Evolutionary conservation across 2,888 invertebrate genomes (phyloP).

Genomic region (Coremacera marginata): DNA sequence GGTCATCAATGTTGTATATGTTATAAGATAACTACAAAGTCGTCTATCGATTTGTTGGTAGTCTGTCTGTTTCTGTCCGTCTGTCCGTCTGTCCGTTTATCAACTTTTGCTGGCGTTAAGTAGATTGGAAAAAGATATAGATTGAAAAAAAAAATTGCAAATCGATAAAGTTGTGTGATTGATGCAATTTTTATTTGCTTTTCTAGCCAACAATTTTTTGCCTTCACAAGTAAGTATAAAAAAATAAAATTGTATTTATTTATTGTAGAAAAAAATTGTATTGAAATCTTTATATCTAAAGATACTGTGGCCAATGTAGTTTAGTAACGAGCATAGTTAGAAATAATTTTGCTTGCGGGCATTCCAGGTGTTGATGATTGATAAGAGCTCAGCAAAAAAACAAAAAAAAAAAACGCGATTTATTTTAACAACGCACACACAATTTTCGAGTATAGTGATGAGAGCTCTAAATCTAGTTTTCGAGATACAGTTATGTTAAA

Average conservation of each 20-base stretch:
- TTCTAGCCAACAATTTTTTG: no score
- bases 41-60: neutral
- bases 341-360: no score
- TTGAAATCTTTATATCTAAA: neutral
- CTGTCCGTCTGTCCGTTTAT: no score
- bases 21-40: no score
- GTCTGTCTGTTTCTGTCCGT: neutral
- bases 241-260: neutral
- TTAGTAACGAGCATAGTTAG: no score
- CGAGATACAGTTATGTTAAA: no score
- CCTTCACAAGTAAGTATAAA: neutral
- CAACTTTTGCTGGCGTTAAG: neutral
- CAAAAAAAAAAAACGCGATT: no score
- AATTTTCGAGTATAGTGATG: no score
- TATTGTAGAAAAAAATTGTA: conserved; percentile 2
- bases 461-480: no score
- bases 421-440: no score
- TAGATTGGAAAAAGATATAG: conserved; percentile 14
- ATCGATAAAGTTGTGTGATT: conserved; percentile 33
- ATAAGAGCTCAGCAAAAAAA: neutral
- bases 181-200: conserved; percentile 26
- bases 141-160: conserved; percentile 18
- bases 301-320: no score
- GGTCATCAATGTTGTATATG: no score
- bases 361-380: conserved; percentile 1